Evolutionary conservation across 1,140 invertebrate genomes (phyloP), one percentile per base, ranked within the genome.

Genomic region (Dreissena rostriformis): DNA sequence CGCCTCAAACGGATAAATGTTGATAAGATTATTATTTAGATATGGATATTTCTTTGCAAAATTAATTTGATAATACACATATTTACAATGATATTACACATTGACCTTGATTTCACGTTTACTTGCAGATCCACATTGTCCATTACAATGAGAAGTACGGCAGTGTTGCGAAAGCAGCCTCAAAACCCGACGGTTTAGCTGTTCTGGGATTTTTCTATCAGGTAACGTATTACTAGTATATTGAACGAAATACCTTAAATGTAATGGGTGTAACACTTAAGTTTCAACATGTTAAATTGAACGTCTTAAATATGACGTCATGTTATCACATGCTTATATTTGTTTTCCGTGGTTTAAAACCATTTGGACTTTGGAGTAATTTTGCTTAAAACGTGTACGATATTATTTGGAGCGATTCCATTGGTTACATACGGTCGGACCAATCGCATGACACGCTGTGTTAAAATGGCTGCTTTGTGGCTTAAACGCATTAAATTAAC

Each of bases 161-260:
- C 78, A 96, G 95, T 61, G 96, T 98, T 88, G 93, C 92, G 4
- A 97, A 98, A 91, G 98, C 98, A 1, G 96, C 96, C 0, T 95
- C 96, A 78, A 95, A 97, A 71, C 94, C 96, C 0, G 97, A 98
- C 91, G 98, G 98, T 49, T 94, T 99, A 14, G 97, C 97, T 11
- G 98, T 99, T 0, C 94, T 99, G 55, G 98, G 97, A n/a, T 96
- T 98, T 55, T 97, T 99, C 90, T 94, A 99, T 67, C 95, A 97
- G 94, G 97, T 88, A 85, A 72, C 22, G 12, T 61, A 5, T 61
- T 61, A 61, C 8, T n/a, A n/a, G n/a, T n/a, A n/a, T n/a, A 39
- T 39, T 39, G 2, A 5, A 5, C 39, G 39, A 39, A 39, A 39
- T 39, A n/a, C n/a, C n/a, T n/a, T n/a, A n/a, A n/a, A n/a, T n/a